Evolutionary conservation across 2,113 vertebrate genomes (phyloP).

Genomic region (Suncus etruscus): DNA sequence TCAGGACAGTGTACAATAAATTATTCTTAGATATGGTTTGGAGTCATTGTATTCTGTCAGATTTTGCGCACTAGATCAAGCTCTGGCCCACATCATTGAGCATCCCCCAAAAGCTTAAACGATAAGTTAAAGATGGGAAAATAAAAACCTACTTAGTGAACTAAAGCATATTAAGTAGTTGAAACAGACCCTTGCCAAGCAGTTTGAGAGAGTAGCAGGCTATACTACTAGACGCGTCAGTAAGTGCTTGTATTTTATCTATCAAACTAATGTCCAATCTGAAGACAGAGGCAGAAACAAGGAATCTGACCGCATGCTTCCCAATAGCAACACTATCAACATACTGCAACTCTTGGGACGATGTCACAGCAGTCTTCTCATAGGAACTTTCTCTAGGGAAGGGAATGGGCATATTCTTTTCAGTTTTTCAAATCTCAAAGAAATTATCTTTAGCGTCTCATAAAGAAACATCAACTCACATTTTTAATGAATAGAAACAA

Average conservation of each 20-base stretch:
- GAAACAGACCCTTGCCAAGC: not conserved
- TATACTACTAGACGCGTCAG: not conserved
- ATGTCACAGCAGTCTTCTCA: not conserved
- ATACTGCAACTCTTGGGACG: not conserved
- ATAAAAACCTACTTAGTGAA: constrained; percentile 40
- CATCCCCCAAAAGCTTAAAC: not conserved
- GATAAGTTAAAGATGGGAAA: constrained; percentile 14
- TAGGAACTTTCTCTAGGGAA: not conserved
- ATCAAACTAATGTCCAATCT: not conserved
- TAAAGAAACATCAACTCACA: constrained; percentile 48
- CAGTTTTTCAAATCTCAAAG: not conserved
- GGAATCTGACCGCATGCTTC: constrained; percentile 23
- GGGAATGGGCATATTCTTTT: not conserved
- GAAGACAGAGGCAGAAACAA: constrained; percentile 38
- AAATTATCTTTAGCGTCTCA: constrained; percentile 48
- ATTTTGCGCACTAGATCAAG: constrained; percentile 39
- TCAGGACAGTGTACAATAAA: constrained; percentile 4
- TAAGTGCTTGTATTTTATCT: not conserved
- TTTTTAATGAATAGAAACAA: constrained; percentile 53
- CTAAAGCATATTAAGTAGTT: not conserved
- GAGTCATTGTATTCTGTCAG: not conserved
- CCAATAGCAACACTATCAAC: not conserved
- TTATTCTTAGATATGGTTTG: constrained; percentile 27
- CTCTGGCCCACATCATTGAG: constrained; percentile 11
- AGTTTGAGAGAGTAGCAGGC: not conserved